Percentiles rank a stretch among this genome's conserved stretches.
Evolutionary conservation across 2,888 invertebrate species (phyloP).

Genomic region (Epicampocera succincta): DNA sequence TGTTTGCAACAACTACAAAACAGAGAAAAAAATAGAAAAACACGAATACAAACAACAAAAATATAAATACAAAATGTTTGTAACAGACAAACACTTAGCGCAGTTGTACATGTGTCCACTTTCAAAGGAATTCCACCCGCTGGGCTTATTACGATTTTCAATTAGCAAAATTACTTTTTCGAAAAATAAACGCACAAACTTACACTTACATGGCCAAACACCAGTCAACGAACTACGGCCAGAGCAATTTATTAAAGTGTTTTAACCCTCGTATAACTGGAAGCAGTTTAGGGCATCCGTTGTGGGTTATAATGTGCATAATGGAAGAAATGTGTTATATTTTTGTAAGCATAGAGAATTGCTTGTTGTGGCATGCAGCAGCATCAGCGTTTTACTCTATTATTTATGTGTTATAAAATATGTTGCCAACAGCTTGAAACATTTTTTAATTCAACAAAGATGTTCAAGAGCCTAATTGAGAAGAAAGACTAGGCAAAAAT

Average conservation of each 20-base stretch:
- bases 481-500: too few relatives aligned
- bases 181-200: slow-evolving; percentile 46
- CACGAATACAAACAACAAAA: slow-evolving; percentile 13
- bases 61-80: slow-evolving; percentile 52
- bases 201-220: slow-evolving; percentile 5
- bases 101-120: slow-evolving; percentile 65
- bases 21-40: slow-evolving; percentile 2
- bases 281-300: neutral
- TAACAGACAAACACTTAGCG: slow-evolving; percentile 39
- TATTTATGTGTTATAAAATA: too few relatives aligned
- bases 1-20: slow-evolving; percentile 39
- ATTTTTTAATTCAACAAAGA: too few relatives aligned
- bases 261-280: slow-evolving; percentile 20
- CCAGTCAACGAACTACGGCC: slow-evolving; percentile 21
- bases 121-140: slow-evolving; percentile 72
- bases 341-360: too few relatives aligned
- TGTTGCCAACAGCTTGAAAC: too few relatives aligned
- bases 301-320: neutral
- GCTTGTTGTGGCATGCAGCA: too few relatives aligned
- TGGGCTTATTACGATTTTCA: slow-evolving; percentile 80
- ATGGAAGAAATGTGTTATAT: too few relatives aligned
- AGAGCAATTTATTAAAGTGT: slow-evolving; percentile 18
- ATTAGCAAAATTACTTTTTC: slow-evolving; percentile 79
- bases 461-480: too few relatives aligned
- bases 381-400: too few relatives aligned